Evolutionary conservation across 2,797 vertebrate genomes (phyloP).

Genomic region (Hemibagrus guttatus): DNA sequence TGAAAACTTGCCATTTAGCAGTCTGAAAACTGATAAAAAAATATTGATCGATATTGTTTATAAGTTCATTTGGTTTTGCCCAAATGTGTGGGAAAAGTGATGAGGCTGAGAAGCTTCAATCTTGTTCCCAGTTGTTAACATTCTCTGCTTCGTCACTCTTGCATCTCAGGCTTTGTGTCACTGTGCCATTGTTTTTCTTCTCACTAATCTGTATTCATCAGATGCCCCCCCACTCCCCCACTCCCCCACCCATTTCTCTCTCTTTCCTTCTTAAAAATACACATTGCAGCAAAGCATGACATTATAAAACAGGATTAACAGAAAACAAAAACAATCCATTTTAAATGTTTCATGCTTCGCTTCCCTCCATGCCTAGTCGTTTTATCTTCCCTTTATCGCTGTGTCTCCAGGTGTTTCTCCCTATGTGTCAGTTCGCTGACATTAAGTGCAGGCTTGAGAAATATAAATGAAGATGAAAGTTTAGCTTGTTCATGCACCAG

Average conservation of each 20-base stretch:
- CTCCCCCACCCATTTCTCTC: not conserved
- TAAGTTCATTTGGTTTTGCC: not conserved
- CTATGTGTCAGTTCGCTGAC: not conserved
- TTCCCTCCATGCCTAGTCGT: not conserved
- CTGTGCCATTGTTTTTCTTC: not conserved
- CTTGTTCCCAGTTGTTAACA: not conserved
- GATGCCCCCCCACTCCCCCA: not conserved
- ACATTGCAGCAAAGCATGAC: not conserved
- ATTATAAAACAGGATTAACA: not conserved
- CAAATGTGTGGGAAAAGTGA: not conserved
- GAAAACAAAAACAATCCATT: not conserved
- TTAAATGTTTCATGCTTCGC: slow-evolving; percentile 17
- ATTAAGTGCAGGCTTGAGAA: not conserved
- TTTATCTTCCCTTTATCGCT: not conserved
- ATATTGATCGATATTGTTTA: not conserved
- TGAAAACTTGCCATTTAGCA: not conserved
- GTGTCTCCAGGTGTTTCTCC: not conserved
- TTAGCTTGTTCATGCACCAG: slow-evolving; percentile 3
- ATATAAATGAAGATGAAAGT: not conserved
- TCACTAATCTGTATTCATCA: not conserved
- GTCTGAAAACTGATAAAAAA: not conserved
- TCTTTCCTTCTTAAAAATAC: not conserved
- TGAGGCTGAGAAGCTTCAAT: not conserved
- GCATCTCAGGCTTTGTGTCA: not conserved
- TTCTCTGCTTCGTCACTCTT: too few species aligned